These are phyloP conservation scores for Phylloscopus whistleri DNA, from an alignment of 2,113 vertebrate species.

Conservation along the genomic window DNA sequence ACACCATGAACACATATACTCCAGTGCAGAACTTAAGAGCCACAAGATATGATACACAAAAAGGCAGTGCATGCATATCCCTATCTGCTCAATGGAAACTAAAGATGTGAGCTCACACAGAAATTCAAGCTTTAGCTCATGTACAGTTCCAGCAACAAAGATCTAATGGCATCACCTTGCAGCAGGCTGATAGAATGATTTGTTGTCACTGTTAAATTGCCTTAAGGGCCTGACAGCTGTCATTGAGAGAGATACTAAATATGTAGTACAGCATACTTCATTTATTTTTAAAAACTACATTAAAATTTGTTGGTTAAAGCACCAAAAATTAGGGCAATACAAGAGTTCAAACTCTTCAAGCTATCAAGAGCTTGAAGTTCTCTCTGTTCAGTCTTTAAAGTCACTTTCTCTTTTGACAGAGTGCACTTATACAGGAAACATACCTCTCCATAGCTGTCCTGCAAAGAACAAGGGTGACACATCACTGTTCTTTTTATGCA, in stretches of 20 bases:
- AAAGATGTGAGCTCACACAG: neutral
- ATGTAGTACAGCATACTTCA: neutral
- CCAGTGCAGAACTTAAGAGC: neutral
- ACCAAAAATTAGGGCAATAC: neutral
- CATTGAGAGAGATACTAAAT: neutral
- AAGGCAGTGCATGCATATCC: rapidly evolving
- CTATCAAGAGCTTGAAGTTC: neutral
- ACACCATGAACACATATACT: neutral
- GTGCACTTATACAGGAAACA: neutral
- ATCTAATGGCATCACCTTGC: neutral
- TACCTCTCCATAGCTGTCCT: neutral
- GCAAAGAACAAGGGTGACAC: neutral
- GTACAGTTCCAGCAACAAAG: neutral
- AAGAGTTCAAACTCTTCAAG: neutral
- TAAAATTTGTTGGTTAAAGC: neutral
- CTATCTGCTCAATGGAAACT: neutral
- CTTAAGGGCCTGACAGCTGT: neutral
- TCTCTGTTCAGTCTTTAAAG: neutral
- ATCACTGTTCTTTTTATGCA: neutral
- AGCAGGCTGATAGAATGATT: neutral
- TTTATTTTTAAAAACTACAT: neutral
- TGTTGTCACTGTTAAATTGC: neutral
- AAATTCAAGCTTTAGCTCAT: neutral
- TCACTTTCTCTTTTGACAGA: neutral
- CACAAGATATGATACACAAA: neutral